phyloP scores from a whole-genome alignment of 2,888 invertebrate species.

The Cetonia aurata region DNA sequence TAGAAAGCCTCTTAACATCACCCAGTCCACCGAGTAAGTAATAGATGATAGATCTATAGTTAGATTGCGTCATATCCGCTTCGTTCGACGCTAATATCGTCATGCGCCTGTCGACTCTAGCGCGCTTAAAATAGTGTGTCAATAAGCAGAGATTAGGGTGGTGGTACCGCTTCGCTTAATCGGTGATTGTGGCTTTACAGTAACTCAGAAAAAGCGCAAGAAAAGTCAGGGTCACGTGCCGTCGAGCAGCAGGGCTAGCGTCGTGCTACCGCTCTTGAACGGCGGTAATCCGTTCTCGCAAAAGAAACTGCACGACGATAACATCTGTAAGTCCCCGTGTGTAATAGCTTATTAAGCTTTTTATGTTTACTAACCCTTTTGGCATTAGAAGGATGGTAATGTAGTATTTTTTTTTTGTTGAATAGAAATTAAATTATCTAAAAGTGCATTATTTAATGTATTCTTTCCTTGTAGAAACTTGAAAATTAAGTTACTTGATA shows the following conservation, averaged over 20 bases:
- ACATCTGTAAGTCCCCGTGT: constrained; percentile 57
- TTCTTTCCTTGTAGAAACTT: no score
- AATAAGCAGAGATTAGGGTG: constrained; percentile 7
- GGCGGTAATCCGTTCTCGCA: constrained; percentile 72
- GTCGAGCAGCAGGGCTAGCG: constrained; percentile 80
- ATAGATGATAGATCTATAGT: not conserved
- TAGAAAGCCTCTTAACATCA: constrained; percentile 67
- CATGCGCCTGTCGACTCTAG: not conserved
- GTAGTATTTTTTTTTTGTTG: not conserved
- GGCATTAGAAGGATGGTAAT: not conserved
- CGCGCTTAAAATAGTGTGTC: not conserved
- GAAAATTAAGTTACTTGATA: no score
- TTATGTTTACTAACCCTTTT: not conserved
- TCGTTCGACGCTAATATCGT: not conserved
- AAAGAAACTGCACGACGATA: constrained; percentile 69
- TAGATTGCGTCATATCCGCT: not conserved
- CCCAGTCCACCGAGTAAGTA: constrained; percentile 74
- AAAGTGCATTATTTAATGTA: no score
- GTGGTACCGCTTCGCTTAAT: constrained; percentile 43
- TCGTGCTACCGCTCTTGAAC: constrained; percentile 79
- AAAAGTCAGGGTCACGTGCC: constrained; percentile 70
- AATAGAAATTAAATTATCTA: not conserved
- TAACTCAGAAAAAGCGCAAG: constrained; percentile 66
- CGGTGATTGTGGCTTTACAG: constrained; percentile 50
- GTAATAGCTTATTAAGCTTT: constrained; percentile 3